Evolutionary conservation across 2,113 vertebrate genomes (phyloP), one percentile per base, ranked within the genome.

Genomic region (Phalacrocorax brasilianus): DNA sequence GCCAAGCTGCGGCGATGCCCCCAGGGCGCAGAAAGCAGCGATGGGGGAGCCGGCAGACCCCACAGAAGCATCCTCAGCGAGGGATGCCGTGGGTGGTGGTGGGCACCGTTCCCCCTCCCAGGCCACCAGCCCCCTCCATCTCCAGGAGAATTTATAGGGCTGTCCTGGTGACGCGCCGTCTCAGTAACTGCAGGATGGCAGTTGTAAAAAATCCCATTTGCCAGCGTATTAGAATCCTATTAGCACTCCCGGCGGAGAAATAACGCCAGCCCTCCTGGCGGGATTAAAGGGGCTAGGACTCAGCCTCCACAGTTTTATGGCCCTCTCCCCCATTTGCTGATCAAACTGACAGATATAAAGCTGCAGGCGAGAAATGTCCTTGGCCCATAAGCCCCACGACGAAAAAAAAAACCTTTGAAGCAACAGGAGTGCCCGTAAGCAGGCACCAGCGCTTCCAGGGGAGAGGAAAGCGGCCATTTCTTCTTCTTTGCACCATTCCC

Each of bases 121-220:
- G 12, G 67, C 1, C 88, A 55, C 11, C 68, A 38, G 72, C 35
- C 82, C 77, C 92, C 78, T 84, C 75, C 73, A 27, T 2, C 80
- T 91, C 33, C 38, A 30, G 68, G 15, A 96, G 94, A 78, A 98
- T 98, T 98, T 98, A 98, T 90, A 45, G 94, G 97, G 95, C 97
- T 95, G 97, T 97, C 95, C 97, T 4, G 45, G 96, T 75, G 89
- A 97, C 97, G 97, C 88, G 84, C 83, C 95, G 7, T 75, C 97
- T 97, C 97, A 63, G 97, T 97, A 95, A 98, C 86, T 74, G 96
- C 97, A 96, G 97, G 98, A 98, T 97, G 98, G 97, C 97, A 97
- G 98, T 97, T 98, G 98, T 98, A 98, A 98, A 98, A 98, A 98
- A 98, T 98, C 96, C 98, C 98, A 98, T 98, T 98, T 98, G 97